phyloP scores from a whole-genome alignment of 2,797 vertebrate species.

The Eulemur coronatus region DNA sequence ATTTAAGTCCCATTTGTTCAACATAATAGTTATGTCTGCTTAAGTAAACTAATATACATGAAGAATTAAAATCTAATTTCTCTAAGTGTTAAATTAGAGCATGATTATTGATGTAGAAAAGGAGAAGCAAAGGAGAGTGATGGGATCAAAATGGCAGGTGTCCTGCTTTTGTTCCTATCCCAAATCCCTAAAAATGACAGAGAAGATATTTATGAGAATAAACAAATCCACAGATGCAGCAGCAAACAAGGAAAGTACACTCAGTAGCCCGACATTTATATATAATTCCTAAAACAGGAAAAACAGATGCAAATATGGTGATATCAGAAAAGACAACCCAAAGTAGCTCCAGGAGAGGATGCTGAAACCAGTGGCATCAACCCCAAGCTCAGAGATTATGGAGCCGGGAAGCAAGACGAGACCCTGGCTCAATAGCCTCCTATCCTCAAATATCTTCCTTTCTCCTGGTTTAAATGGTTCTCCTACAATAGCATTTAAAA shows the following conservation, averaged over 20 bases:
- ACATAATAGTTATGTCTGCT: neutral
- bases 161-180: neutral
- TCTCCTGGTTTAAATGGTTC: neutral
- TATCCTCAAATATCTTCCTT: neutral
- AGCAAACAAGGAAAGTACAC: neutral
- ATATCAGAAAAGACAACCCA: neutral
- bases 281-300: slow-evolving; percentile 2
- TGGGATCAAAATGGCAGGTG: neutral
- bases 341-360: neutral
- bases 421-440: neutral
- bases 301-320: neutral
- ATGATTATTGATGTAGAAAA: neutral
- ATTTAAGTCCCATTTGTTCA: neutral
- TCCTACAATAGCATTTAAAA: neutral
- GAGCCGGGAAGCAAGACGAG: neutral
- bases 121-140: neutral
- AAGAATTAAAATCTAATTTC: slow-evolving; percentile 34
- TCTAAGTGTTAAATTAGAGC: slow-evolving; percentile 11
- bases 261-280: neutral
- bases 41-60: neutral
- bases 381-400: neutral
- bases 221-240: neutral
- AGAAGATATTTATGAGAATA: neutral
- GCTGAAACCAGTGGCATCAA: neutral
- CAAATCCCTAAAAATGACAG: slow-evolving; percentile 26